Evolutionary conservation across 1,140 invertebrate species (phyloP), one percentile per base, ranked within the genome.

Genomic region (Venustaconcha ellipsiformis): DNA sequence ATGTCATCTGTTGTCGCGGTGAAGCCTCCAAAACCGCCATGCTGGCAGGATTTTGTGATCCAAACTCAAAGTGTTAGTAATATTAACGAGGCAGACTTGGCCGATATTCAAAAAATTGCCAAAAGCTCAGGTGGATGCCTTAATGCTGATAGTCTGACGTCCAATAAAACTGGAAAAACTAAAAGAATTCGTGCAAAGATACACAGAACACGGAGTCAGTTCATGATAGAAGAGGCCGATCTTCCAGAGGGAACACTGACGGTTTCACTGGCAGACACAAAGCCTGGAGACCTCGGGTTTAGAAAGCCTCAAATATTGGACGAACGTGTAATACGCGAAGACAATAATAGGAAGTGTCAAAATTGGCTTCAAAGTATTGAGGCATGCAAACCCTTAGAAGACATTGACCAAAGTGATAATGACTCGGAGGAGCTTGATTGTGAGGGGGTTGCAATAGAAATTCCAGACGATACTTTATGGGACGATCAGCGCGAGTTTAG

Each of bases 151-250:
- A 62, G 68, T 20, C 48, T 57, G 14, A 55, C 59, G 1, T 72
- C 67, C 60, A 66, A 68, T 37, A 80, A 67, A 59, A 48, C 81
- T 12, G 74, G 80, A 23, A 84, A 82, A 67, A 74, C 80, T 4
- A 86, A 85, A 76, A 76, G 84, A 37, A 57, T 84, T 20, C 82
- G 87, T 23, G 84, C 87, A 8, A 81, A 78, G 65, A 84, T 88
- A 64, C 87, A 88, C 63, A 78, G 87, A 59, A 88, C 87, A 8
- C 81, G 85, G 18, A 88, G 87, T 74, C 82, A 88, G 67, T 82
- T 83, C 65, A 77, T 80, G 23, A 88, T 88, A 63, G 77, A 85
- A 17, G 79, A 78, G 70, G 78, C 82, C 18, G 85, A 88, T 62
- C 76, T 88, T 12, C 87, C 87, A 6, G 83, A 83, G 12, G 83